These are phyloP conservation scores for Pyrgus malvae DNA, from an alignment of 2,888 invertebrate species.

Conservation along the genomic window DNA sequence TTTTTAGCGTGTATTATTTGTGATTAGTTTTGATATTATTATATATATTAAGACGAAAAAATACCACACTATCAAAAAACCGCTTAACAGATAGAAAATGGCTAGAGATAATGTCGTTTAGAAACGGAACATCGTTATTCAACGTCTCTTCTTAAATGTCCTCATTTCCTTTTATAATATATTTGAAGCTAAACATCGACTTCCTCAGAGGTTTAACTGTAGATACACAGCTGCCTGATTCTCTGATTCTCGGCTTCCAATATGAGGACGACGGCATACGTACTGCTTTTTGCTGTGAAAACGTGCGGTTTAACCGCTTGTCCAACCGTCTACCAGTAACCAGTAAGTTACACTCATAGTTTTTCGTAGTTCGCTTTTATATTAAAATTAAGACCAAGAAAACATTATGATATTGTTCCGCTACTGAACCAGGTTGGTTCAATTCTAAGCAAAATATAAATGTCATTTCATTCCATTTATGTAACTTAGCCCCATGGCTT, in stretches of 20 bases:
- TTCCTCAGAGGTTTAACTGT: constrained; percentile 51
- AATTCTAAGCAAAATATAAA: too few species aligned
- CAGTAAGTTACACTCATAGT: too few species aligned
- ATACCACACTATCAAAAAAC: too few species aligned
- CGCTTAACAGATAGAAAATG: not conserved
- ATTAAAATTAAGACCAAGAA: too few species aligned
- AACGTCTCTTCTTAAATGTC: constrained; percentile 8
- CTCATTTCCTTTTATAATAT: constrained; percentile 52
- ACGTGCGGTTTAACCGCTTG: not conserved
- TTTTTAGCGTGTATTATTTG: too few species aligned
- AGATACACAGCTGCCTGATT: constrained; percentile 61
- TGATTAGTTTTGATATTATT: too few species aligned
- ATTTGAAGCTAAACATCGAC: constrained; percentile 55
- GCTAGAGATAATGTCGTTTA: not conserved
- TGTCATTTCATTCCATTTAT: too few species aligned
- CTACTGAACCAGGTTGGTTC: too few species aligned
- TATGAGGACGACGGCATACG: constrained; percentile 13
- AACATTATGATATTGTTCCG: too few species aligned
- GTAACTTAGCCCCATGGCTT: too few species aligned
- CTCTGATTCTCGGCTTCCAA: constrained; percentile 26
- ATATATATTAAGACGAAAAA: too few species aligned
- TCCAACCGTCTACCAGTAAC: not conserved
- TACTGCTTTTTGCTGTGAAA: constrained; percentile 5
- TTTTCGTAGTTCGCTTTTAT: too few species aligned
- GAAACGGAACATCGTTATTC: constrained; percentile 2